Evolutionary conservation across 2,797 vertebrate genomes (phyloP), one percentile per base, ranked within the genome.

Genomic region (Orestias chungarensis): DNA sequence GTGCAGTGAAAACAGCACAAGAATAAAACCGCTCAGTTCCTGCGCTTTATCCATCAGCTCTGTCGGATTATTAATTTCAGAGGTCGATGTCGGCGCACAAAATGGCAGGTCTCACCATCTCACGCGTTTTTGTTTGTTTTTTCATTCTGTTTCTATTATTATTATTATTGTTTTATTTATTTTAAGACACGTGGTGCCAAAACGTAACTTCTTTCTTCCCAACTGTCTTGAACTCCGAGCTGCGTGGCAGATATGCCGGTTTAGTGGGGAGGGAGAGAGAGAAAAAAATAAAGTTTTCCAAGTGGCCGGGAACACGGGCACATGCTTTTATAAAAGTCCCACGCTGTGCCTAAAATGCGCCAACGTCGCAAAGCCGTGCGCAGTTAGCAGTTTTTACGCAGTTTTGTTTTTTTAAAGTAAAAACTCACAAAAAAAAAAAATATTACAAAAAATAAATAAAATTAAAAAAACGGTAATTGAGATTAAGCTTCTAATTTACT

Each of bases 91-190:
- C 94, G 92, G 91, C 91, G 93, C 95, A 96, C 96, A 97, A 98
- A 96, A 97, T 97, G 97, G 96, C 96, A 97, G 96, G 95, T 96
- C 95, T 95, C 94, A 81, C 93, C 92, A 93, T 91, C 92, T 94
- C 93, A 87, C 92, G 96, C 96, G 94, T 97, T 95, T 95, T 59
- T 20, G 14, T 18, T 27, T 31, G 6, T 33, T 55, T 55, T 9
- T 1, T 10, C n/a, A 18, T 33, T 4, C 33, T 11, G 2, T 2
- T 29, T 27, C 29, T 29, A 1, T 29, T 50, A 1, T 25, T 29
- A 14, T 52, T 18, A 0, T 1, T 57, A 18, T 9, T 1, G 4
- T 31, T 31, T 17, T 54, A 2, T 6, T 29, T 55, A 18, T 10
- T n/a, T 59, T 33, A 31, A 93, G 92, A 94, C 93, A 94, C 94